Base-by-base conservation (phyloP, 2,797 vertebrate genomes). In the Prionace glauca region DNA sequence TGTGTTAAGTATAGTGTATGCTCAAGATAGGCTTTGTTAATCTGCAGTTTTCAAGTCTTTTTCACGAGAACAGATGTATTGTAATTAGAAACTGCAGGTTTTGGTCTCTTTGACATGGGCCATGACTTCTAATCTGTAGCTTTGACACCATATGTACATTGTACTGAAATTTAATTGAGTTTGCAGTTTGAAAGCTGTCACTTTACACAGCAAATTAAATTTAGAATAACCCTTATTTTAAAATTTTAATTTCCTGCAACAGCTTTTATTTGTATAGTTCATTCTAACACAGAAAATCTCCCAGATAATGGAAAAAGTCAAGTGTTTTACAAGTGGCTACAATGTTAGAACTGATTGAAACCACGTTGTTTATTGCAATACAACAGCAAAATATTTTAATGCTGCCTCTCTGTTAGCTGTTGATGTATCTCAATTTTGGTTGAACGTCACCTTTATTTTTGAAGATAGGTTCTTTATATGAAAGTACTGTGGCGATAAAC, bases 31-130 rank as follows among this genome's bases (percentile, higher is more conserved):
- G 32, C 62, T 67, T 91, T 91, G 16, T 91, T 91, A 60, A 18
- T 36, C 18, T 91, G 20, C 62, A 69, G 90, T 41, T 92, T 41
- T 92, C 65, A 69, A 36, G 36, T 69, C 3, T 24, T 92, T 92
- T 69, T n/a, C 50, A 92, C 18, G 41, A 65, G 62, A 69, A 91
- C 88, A 65, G 88, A 41, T 92, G 62, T 24, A 92, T 65, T 92
- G 60, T 91, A 92, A 92, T 67, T 65, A 36, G 32, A 67, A 36
- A 32, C 90, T 67, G 60, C 90, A 67, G 90, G n/a, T 92, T 92
- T 22, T 69, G 67, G 62, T 67, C 90, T 62, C 60, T 92, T 69
- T 69, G 62, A 69, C 69, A 69, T 20, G 62, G 62, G 90, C 90
- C n/a, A 10, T 92, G 90, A 41, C 90, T 92, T 92, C 62, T 69